phyloP scores from a whole-genome alignment of 2,113 vertebrate species.

The Cryptomyrus ogoouensis region DNA sequence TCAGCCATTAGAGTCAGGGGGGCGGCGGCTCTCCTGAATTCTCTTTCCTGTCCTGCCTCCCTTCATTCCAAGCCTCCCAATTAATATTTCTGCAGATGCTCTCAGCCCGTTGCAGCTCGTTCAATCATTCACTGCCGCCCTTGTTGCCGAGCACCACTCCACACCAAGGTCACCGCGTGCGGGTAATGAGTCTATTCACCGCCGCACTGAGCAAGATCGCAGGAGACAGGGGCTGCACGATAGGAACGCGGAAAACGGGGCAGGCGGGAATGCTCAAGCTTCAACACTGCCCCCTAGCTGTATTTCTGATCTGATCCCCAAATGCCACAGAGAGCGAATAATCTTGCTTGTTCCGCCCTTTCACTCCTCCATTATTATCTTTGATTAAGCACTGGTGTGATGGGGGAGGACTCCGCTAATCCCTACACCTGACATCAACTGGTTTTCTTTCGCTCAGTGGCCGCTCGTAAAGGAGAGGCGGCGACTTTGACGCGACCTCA shows the following conservation, averaged over 20 bases:
- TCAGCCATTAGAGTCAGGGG: neutral
- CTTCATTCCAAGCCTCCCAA: neutral
- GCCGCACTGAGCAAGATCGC: conserved; percentile 3
- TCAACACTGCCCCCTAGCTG: neutral
- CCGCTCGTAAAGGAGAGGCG: neutral
- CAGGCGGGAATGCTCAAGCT: neutral
- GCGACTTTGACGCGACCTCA: neutral
- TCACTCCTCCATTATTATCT: neutral
- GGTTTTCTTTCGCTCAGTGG: neutral
- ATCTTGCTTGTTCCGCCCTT: neutral
- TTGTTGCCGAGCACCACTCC: neutral
- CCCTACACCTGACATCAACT: neutral
- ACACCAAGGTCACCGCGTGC: neutral
- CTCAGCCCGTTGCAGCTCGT: neutral
- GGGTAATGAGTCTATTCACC: conserved; percentile 18
- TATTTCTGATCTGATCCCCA: neutral
- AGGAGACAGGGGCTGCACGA: neutral
- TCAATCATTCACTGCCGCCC: neutral
- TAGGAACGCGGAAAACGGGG: neutral
- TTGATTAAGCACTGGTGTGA: neutral
- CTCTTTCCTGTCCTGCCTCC: neutral
- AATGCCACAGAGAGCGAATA: neutral
- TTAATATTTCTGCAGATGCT: neutral
- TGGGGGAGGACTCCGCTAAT: neutral
- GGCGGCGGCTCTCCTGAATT: neutral